Conservation (phyloP, 2,888 invertebrate genomes). For the Drosophila helvetica region DNA sequence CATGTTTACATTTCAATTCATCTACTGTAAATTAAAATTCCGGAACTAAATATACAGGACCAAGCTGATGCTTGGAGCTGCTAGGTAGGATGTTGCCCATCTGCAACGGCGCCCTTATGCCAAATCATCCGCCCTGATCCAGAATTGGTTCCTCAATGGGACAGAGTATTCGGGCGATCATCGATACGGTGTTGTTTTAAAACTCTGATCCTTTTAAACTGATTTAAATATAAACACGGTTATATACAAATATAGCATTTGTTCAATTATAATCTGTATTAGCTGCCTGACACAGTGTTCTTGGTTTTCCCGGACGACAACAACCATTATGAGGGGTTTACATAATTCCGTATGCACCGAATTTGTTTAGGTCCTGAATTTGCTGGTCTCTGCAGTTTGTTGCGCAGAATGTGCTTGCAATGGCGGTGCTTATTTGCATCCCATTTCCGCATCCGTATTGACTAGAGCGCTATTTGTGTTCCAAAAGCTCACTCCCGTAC, state of each 20-base stretch:
- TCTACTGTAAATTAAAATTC: too few species aligned
- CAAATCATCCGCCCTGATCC: too few species aligned
- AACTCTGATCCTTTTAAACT: neutral
- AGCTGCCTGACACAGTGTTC: neutral
- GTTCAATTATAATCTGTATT: neutral
- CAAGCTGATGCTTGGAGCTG: too few species aligned
- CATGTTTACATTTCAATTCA: slow-evolving; percentile 5
- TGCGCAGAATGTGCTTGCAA: slow-evolving; percentile 63
- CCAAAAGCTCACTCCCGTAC: slow-evolving; percentile 10
- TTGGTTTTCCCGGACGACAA: too few species aligned
- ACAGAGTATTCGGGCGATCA: too few species aligned
- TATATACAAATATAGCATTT: neutral
- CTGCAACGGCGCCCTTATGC: too few species aligned
- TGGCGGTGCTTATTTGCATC: slow-evolving; percentile 69
- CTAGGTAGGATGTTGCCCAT: too few species aligned
- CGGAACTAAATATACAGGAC: too few species aligned
- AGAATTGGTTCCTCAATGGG: too few species aligned
- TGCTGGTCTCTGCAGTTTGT: slow-evolving; percentile 37
- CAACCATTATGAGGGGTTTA: neutral
- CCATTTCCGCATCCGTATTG: slow-evolving; percentile 69
- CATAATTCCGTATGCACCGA: neutral
- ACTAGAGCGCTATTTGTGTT: slow-evolving; percentile 30
- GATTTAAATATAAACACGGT: neutral
- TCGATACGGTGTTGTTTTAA: too few species aligned
- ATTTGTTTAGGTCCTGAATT: slow-evolving; percentile 15